Evolutionary conservation across 1,140 invertebrate species (phyloP).

Genomic region (Trachelipus rathkii): DNA sequence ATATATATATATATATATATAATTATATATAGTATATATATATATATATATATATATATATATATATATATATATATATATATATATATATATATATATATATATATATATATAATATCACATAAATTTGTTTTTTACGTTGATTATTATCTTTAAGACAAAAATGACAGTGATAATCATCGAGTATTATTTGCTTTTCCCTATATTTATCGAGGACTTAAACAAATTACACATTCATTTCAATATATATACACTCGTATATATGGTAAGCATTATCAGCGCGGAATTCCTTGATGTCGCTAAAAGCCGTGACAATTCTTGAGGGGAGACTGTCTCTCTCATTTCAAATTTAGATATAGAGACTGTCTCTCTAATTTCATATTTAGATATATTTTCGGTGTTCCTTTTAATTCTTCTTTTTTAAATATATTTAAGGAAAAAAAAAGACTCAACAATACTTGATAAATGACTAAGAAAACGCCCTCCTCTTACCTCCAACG

Average conservation of each 20-base stretch:
- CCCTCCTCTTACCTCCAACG: not conserved
- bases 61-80: too few relatives aligned
- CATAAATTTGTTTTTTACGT: too few relatives aligned
- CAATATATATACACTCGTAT: conserved; percentile 3
- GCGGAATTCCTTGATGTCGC: not conserved
- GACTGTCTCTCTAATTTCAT: not conserved
- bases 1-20: too few relatives aligned
- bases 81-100: too few relatives aligned
- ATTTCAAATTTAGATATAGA: not conserved
- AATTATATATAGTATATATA: too few relatives aligned
- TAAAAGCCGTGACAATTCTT: not conserved
- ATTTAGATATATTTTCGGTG: not conserved
- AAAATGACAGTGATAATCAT: too few relatives aligned
- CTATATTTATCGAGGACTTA: not conserved
- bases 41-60: too few relatives aligned
- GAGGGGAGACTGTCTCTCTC: not conserved
- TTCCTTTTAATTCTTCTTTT: too few relatives aligned
- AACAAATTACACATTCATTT: conserved; percentile 6
- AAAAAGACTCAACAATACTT: not conserved
- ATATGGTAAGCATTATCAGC: not conserved
- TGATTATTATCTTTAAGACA: too few relatives aligned
- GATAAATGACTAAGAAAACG: not conserved
- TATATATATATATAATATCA: too few relatives aligned
- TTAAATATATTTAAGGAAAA: too few relatives aligned
- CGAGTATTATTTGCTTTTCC: not conserved